Conservation (phyloP, 2,888 invertebrate species). For the Corythucha ciliata region DNA sequence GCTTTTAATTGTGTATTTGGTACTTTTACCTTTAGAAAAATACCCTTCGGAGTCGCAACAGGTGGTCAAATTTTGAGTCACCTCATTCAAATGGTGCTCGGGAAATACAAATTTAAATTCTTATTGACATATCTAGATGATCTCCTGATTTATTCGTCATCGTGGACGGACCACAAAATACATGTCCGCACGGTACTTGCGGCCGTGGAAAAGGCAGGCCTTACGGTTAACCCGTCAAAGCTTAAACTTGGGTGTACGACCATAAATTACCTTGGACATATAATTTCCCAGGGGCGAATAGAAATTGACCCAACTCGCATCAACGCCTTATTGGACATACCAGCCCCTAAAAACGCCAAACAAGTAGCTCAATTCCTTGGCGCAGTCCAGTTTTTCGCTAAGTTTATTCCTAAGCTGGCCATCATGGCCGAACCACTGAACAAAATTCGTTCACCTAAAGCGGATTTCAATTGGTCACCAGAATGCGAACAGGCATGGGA, state of each 20-base stretch:
- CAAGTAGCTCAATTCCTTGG: slow-evolving; percentile 33
- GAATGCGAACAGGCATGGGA: slow-evolving; percentile 10
- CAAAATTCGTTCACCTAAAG: slow-evolving; percentile 24
- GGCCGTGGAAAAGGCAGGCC: slow-evolving; percentile 26
- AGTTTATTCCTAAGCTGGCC: slow-evolving; percentile 34
- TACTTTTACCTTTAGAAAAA: slow-evolving; percentile 19
- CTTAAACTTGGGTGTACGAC: slow-evolving; percentile 15
- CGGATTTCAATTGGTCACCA: neutral
- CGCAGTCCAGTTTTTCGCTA: slow-evolving; percentile 33
- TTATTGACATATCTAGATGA: slow-evolving; percentile 29
- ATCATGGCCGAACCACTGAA: slow-evolving; percentile 33
- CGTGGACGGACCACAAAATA: slow-evolving; percentile 19
- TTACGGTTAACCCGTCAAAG: slow-evolving; percentile 33
- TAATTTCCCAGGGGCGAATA: slow-evolving; percentile 19
- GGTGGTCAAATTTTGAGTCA: slow-evolving; percentile 24
- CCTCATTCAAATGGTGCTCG: slow-evolving; percentile 24
- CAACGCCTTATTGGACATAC: slow-evolving; percentile 24
- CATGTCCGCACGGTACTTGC: slow-evolving; percentile 20
- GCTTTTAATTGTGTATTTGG: slow-evolving; percentile 20
- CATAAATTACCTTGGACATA: slow-evolving; percentile 23
- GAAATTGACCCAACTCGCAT: slow-evolving; percentile 29
- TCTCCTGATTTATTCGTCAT: slow-evolving; percentile 20
- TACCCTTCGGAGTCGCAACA: slow-evolving; percentile 25
- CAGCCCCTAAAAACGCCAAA: slow-evolving; percentile 25
- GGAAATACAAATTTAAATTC: slow-evolving; percentile 26